A percentile compares a stretch with the other conserved stretches of the same genome.
phyloP scores from a whole-genome alignment of 1,140 invertebrate genomes.

The Habropoda laboriosa region DNA sequence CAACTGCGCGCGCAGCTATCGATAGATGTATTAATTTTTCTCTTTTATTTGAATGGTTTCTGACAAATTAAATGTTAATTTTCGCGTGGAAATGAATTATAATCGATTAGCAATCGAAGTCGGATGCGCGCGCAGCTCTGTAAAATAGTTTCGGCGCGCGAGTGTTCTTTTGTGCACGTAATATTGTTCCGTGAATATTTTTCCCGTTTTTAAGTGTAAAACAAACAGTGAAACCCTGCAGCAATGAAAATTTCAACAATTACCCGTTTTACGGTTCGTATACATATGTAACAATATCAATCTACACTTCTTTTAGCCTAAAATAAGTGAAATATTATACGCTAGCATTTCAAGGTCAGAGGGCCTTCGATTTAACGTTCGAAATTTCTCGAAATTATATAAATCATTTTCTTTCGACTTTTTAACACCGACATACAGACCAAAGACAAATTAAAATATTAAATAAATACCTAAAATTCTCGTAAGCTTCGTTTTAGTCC shows the following conservation, averaged over 20 bases:
- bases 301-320: neutral
- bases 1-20: neutral
- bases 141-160: neutral
- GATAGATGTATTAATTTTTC: neutral
- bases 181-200: neutral
- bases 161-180: neutral
- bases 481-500: slow-evolving; percentile 32
- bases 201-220: neutral
- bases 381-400: neutral
- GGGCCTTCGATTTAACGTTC: neutral
- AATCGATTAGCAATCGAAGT: neutral
- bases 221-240: too few species aligned
- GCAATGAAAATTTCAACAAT: neutral
- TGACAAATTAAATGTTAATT: neutral
- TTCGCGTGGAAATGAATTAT: neutral
- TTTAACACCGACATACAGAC: neutral
- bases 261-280: neutral
- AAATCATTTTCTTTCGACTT: neutral
- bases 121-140: neutral
- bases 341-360: neutral
- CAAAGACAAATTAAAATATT: neutral
- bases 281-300: neutral
- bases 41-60: neutral
- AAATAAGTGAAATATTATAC: neutral
- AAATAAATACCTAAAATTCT: slow-evolving; percentile 24